Conservation (phyloP, 2,888 invertebrate genomes). For the Pristionchus japonicus region DNA sequence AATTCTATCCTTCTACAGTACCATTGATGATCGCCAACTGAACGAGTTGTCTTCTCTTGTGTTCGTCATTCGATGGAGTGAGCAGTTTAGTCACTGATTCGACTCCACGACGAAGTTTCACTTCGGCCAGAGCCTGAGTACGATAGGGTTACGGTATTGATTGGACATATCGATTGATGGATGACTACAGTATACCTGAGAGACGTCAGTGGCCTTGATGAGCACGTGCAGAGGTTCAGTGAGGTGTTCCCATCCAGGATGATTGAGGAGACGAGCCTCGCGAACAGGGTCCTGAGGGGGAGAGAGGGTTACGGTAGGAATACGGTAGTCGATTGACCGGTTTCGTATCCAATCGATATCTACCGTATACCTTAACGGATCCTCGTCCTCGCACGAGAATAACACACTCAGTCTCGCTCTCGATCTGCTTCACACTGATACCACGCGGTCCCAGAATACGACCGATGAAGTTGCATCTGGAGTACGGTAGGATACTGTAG, state of each 20-base stretch:
- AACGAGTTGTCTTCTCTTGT: conserved; percentile 96
- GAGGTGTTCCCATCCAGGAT: conserved; percentile 67
- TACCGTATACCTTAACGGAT: conserved; percentile 57
- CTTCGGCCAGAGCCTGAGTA: conserved; percentile 79
- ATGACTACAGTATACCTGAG: background rate
- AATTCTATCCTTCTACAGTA: conserved; percentile 50
- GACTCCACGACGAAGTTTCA: conserved; percentile 91
- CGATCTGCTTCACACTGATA: conserved; percentile 67
- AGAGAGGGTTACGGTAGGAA: background rate
- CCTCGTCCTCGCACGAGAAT: conserved; percentile 69
- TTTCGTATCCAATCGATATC: no score
- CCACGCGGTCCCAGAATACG: conserved; percentile 71
- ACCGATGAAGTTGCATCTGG: conserved; percentile 50
- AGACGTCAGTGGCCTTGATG: conserved; percentile 57
- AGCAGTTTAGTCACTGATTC: conserved; percentile 97
- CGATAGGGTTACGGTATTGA: background rate
- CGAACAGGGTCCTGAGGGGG: conserved; percentile 52
- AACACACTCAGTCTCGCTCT: conserved; percentile 59
- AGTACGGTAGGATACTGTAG: background rate
- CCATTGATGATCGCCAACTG: conserved; percentile 99
- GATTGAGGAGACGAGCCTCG: conserved; percentile 57
- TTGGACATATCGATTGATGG: no score
- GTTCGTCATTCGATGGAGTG: conserved; percentile 97
- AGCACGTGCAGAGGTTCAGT: conserved; percentile 68
- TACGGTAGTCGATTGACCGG: no score